Percentiles rank a stretch among this genome's conserved stretches.
phyloP scores from a whole-genome alignment of 2,888 invertebrate species.

The Limnephilus lunatus region DNA sequence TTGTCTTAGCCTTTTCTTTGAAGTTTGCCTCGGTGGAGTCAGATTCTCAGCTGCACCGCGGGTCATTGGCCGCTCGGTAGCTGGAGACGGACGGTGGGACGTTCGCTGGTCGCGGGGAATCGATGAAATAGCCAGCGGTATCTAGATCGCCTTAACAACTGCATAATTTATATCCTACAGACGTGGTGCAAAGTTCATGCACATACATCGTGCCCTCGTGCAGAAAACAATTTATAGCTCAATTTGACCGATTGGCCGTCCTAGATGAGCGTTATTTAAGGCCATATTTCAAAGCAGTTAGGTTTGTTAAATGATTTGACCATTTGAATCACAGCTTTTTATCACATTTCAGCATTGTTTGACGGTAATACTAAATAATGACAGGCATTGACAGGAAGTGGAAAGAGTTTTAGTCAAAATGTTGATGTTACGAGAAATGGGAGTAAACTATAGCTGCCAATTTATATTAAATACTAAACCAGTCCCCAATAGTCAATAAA shows the following conservation, averaged over 20 bases:
- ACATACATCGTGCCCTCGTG: slow-evolving; percentile 26
- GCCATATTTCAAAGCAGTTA: not conserved
- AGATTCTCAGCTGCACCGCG: slow-evolving; percentile 15
- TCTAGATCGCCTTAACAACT: slow-evolving; percentile 29
- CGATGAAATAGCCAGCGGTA: slow-evolving; percentile 21
- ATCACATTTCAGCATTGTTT: not conserved
- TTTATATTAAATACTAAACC: too few species aligned
- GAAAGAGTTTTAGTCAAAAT: not conserved
- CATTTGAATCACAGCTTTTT: not conserved
- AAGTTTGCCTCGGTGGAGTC: not conserved
- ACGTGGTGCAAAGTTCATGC: slow-evolving; percentile 42
- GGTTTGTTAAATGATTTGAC: not conserved
- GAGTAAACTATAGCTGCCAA: not conserved
- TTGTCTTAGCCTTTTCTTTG: not conserved
- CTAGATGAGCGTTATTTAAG: not conserved
- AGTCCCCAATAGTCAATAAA: too few species aligned
- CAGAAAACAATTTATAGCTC: slow-evolving; percentile 26
- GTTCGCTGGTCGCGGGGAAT: slow-evolving; percentile 13
- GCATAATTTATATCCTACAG: slow-evolving; percentile 46
- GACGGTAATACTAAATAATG: not conserved
- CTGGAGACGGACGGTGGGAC: slow-evolving; percentile 13
- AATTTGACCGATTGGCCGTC: not conserved
- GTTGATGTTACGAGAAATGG: not conserved
- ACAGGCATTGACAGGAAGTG: too few species aligned
- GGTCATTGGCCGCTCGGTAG: slow-evolving; percentile 36